These are phyloP conservation scores for Pardosa pseudoannulata DNA, from an alignment of 2,888 invertebrate species.

Conservation along the genomic window DNA sequence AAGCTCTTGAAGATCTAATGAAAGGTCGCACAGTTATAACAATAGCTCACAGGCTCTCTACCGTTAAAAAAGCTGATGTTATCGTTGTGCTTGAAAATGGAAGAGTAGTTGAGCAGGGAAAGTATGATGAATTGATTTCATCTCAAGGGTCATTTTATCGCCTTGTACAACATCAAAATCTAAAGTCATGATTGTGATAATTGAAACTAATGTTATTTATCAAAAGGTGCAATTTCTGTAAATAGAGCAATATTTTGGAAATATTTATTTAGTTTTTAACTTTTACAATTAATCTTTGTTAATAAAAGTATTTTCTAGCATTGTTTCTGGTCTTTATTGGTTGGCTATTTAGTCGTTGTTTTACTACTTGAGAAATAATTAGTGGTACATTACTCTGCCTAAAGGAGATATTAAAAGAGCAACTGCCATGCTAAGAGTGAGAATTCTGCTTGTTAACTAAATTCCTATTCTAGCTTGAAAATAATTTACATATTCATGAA, in stretches of 20 bases:
- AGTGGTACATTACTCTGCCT: no score
- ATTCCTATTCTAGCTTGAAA: no score
- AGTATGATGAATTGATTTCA: slow-evolving; percentile 75
- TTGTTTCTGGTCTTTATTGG: no score
- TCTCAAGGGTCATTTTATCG: slow-evolving; percentile 42
- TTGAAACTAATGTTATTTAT: not conserved
- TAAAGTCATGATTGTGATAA: slow-evolving; percentile 3
- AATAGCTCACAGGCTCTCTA: slow-evolving; percentile 95
- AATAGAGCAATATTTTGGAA: not conserved
- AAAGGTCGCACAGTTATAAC: slow-evolving; percentile 90
- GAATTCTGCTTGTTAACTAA: no score
- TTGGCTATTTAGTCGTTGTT: no score
- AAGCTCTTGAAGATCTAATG: slow-evolving; percentile 89
- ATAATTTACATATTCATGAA: no score
- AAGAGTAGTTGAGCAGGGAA: slow-evolving; percentile 86
- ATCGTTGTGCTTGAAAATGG: slow-evolving; percentile 94
- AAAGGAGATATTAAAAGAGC: no score
- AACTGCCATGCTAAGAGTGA: no score
- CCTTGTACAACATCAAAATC: slow-evolving; percentile 62
- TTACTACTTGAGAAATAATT: no score
- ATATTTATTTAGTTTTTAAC: not conserved
- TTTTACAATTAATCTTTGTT: no score
- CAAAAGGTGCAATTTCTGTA: not conserved
- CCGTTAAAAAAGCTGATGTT: slow-evolving; percentile 91
- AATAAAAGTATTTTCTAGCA: no score